A percentile compares a stretch with the other conserved stretches of the same genome.
These are phyloP conservation scores for Channallabes apus DNA, from an alignment of 2,797 vertebrate genomes.

Conservation along the genomic window DNA sequence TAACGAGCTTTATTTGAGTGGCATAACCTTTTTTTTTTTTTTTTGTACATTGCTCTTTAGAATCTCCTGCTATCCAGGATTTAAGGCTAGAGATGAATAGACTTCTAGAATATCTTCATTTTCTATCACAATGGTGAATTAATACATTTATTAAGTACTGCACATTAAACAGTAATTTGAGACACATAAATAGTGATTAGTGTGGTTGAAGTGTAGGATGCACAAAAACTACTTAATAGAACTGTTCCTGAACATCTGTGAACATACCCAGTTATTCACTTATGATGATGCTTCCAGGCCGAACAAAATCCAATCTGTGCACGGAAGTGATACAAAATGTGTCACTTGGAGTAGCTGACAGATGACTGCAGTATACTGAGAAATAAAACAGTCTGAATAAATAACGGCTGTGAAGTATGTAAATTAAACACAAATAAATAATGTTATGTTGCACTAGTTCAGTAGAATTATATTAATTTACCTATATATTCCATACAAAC, in stretches of 20 bases:
- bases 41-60: constrained; percentile 39
- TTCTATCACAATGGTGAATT: constrained; percentile 25
- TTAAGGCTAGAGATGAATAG: constrained; percentile 59
- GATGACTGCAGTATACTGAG: neutral
- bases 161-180: neutral
- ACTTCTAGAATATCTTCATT: constrained; percentile 52
- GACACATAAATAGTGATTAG: neutral
- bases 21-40: constrained; percentile 44
- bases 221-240: neutral
- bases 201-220: neutral
- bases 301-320: neutral
- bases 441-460: too few relatives aligned
- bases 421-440: too few relatives aligned
- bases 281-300: neutral
- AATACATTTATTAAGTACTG: neutral
- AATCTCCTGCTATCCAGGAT: constrained; percentile 38
- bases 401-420: too few relatives aligned
- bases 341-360: neutral
- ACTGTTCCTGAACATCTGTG: neutral
- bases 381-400: too few relatives aligned
- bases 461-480: too few relatives aligned
- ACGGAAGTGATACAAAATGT: neutral
- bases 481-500: too few relatives aligned
- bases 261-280: neutral
- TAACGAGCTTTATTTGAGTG: neutral